Evolutionary conservation across 2,113 vertebrate genomes (phyloP), one percentile per base, ranked within the genome.

Genomic region (Dipodomys merriami): DNA sequence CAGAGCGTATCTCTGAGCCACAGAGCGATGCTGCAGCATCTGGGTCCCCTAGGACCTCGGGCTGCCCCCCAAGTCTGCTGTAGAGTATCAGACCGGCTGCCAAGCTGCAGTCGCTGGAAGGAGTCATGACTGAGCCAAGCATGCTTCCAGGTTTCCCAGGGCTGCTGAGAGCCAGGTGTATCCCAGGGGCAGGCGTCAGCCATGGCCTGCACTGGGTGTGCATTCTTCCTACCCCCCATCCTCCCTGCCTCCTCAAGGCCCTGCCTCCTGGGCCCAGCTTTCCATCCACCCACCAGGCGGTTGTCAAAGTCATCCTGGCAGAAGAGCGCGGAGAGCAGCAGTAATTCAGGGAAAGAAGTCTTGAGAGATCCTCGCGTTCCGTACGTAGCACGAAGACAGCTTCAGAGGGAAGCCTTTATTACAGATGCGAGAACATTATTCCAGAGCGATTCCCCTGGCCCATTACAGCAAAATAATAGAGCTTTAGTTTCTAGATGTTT

Each of bases 381-480:
- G 90, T 96, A 89, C 90, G 46, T 83, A 73, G 93, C 87, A 80
- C 90, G 91, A 95, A 95, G 94, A 93, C 92, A 76, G 94, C 88
- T 91, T 96, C 93, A 84, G 90, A 97, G 95, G 88, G 96, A 94
- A 96, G 86, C 80, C 65, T 96, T 96, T 91, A 91, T 72, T 84
- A 83, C 83, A 96, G 96, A 82, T 83, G 88, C 96, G 92, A 86
- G 96, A 91, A 91, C 95, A 91, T 93, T 82, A 93, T 93, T 95
- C 86, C 96, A 91, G 68, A 65, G 77, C 85, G 91, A 93, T 96
- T 96, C 96, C 97, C 96, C 77, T 2, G 77, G 86, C 88, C 94
- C 96, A 95, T 96, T 94, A 93, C 29, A 64, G 83, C 89, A 92
- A 96, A 96, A 96, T 96, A 96, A 97, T 95, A 93, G 94, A 95